Conservation (phyloP, 2,888 invertebrate species). For the Cephonodes hylas region DNA sequence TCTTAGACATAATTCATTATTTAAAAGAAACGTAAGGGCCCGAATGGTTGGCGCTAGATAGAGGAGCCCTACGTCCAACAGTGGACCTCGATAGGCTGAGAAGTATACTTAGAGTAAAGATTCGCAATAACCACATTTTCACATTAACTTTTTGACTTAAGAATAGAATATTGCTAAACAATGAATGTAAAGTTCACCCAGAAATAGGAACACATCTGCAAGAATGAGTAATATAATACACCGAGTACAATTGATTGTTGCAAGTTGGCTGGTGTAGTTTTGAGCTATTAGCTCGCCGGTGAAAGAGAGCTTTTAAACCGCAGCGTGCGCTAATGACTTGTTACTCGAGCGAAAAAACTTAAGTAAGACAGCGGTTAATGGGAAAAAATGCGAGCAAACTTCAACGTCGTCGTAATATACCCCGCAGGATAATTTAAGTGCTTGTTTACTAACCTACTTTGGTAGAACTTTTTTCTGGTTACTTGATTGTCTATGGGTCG, state of each 20-base stretch:
- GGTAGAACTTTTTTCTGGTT: not conserved
- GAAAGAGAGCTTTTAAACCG: conserved; percentile 1
- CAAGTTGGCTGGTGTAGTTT: not conserved
- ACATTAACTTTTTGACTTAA: too few species aligned
- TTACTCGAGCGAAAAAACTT: conserved; percentile 3
- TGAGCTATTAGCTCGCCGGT: not conserved
- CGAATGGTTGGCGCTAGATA: too few species aligned
- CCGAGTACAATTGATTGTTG: not conserved
- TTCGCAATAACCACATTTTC: too few species aligned
- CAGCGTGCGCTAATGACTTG: conserved; percentile 2
- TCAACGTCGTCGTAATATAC: not conserved
- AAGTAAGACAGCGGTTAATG: not conserved
- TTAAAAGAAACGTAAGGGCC: too few species aligned
- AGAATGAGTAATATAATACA: not conserved
- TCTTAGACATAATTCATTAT: too few species aligned
- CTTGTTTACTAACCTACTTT: not conserved
- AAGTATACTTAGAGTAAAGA: too few species aligned
- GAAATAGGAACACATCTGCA: not conserved
- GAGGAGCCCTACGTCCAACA: too few species aligned
- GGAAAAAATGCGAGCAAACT: not conserved
- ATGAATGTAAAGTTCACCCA: too few species aligned
- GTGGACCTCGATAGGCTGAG: too few species aligned
- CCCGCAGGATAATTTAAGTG: not conserved
- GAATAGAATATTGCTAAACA: not conserved
- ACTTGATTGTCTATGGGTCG: not conserved